Evolutionary conservation across 2,888 invertebrate genomes (phyloP).

Genomic region (Drosophila lacicola): DNA sequence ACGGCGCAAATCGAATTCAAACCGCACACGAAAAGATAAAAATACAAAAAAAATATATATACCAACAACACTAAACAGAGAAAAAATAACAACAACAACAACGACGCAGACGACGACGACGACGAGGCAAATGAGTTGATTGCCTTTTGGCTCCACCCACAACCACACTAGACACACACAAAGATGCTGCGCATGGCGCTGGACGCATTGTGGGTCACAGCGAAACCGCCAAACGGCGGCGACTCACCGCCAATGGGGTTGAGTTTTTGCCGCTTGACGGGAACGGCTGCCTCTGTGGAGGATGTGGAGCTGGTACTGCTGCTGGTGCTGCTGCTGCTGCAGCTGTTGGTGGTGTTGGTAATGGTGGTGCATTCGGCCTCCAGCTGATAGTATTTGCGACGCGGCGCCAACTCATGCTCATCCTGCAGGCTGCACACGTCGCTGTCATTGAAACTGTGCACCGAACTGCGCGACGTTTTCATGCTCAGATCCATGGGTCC

Average conservation of each 20-base stretch:
- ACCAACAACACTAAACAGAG: conserved; percentile 25
- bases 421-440: conserved; percentile 72
- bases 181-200: conserved; percentile 81
- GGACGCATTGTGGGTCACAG: conserved; percentile 75
- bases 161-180: conserved; percentile 73
- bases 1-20: conserved; percentile 63
- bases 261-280: conserved; percentile 78
- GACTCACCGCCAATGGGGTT: conserved; percentile 52
- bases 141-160: conserved; percentile 67
- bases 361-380: conserved; percentile 62
- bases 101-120: conserved; percentile 15
- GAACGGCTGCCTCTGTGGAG: conserved; percentile 35
- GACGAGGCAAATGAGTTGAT: conserved; percentile 41
- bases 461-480: conserved; percentile 86
- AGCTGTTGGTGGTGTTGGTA: conserved; percentile 27
- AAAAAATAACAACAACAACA: conserved; percentile 54
- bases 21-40: conserved; percentile 53
- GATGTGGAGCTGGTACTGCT: conserved; percentile 41
- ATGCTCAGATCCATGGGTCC: conserved; percentile 93
- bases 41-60: conserved; percentile 45
- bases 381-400: conserved; percentile 80
- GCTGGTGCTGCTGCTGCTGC: conserved; percentile 21
- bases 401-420: conserved; percentile 68
- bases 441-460: conserved; percentile 79
- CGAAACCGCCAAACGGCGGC: conserved; percentile 61